phyloP scores from a whole-genome alignment of 2,113 vertebrate species.

The Ptilorrhoa leucosticta region DNA sequence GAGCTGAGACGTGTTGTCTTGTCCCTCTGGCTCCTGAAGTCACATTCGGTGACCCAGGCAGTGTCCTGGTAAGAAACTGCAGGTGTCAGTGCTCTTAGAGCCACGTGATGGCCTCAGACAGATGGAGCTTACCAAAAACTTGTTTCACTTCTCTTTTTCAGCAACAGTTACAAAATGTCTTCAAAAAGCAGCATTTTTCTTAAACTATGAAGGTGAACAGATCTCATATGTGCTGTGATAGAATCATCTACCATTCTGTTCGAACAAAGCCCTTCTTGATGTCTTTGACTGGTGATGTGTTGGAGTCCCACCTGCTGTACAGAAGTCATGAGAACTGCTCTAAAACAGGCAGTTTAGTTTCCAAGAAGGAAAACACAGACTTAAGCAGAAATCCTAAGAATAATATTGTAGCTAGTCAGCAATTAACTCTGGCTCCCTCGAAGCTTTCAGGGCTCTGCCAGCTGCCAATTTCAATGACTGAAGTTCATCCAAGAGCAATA shows the following conservation, averaged over 20 bases:
- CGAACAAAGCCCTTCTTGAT: background rate
- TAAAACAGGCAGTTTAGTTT: background rate
- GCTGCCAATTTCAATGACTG: background rate
- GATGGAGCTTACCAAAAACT: background rate
- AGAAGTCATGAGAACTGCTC: background rate
- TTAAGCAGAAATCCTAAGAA: background rate
- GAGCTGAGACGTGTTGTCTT: background rate
- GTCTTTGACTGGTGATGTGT: background rate
- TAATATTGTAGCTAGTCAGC: background rate
- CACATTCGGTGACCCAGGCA: background rate
- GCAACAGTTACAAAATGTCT: background rate
- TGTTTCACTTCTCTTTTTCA: constrained; percentile 52
- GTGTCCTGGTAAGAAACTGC: background rate
- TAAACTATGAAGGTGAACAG: background rate
- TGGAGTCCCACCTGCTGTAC: background rate
- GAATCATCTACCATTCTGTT: background rate
- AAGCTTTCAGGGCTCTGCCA: background rate
- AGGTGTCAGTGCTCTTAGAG: background rate
- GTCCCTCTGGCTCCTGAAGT: background rate
- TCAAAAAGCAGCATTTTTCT: background rate
- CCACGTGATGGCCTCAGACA: background rate
- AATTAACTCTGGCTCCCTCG: background rate
- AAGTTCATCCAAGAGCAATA: background rate
- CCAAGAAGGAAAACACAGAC: background rate
- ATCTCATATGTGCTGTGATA: background rate